These are phyloP conservation scores for Xanthia icteritia DNA, from an alignment of 2,888 invertebrate genomes.

Conservation along the genomic window DNA sequence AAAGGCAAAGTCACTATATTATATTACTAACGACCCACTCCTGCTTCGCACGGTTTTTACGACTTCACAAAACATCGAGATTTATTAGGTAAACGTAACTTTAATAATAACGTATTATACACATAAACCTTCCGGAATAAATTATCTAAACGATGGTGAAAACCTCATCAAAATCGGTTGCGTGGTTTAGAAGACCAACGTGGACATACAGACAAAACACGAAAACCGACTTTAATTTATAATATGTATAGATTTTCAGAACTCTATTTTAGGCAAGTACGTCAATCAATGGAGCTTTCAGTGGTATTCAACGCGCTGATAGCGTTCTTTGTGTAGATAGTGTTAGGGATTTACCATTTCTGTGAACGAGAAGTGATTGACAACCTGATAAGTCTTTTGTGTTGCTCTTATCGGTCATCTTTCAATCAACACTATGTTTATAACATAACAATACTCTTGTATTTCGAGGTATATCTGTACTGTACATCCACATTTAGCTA, in stretches of 20 bases:
- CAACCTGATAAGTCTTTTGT: conserved; percentile 10
- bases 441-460: not conserved
- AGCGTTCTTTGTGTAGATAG: conserved; percentile 14
- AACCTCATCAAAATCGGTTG: too few relatives aligned
- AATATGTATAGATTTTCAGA: not conserved
- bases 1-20: not conserved
- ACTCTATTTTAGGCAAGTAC: not conserved
- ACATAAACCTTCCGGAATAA: too few relatives aligned
- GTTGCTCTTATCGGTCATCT: conserved; percentile 29
- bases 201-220: too few relatives aligned
- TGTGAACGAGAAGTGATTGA: conserved; percentile 13
- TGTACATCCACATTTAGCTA: not conserved
- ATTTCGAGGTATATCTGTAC: not conserved
- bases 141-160: too few relatives aligned
- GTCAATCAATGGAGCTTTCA: conserved; percentile 19
- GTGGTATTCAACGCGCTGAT: not conserved
- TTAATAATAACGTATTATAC: too few relatives aligned
- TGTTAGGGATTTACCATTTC: conserved; percentile 13
- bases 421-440: conserved; percentile 35
- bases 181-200: too few relatives aligned
- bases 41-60: too few relatives aligned
- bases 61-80: too few relatives aligned
- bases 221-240: too few relatives aligned
- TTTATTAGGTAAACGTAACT: too few relatives aligned
- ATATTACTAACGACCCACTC: not conserved